Base-by-base conservation (phyloP, 2,797 vertebrate species). In the Decapterus maruadsi region DNA sequence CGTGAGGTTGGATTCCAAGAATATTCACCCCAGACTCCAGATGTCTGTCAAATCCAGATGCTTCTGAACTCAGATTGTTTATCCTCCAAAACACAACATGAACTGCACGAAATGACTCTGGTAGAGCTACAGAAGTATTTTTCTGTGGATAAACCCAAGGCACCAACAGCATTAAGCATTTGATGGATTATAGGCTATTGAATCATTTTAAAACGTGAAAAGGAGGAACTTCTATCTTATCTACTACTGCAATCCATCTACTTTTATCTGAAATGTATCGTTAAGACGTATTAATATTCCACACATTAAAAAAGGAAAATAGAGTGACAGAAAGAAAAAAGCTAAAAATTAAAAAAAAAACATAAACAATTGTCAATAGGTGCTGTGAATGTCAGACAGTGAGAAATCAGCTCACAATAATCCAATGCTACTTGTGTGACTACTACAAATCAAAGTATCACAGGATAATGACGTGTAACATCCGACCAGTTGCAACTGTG, bases 401-500 rank as follows among this genome's bases (percentile, higher is more conserved):
- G 20, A n/a, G 20, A 53, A 53, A 13, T 22, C 51, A 54, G 22
- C 22, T 12, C 22, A 29, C 22, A 54, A 6, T 7, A 54, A 50
- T 65, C 42, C 43, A 11, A 38, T 26, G 6, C 11, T 17, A 40
- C 31, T 29, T 12, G 20, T 20, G 31, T 34, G 20, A 61, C 10
- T 22, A 50, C 2, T 57, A 53, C 8, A 55, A 64, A 67, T 66
- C 22, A 53, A 59, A 48, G 46, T 16, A 13, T 50, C 17, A 16
- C 45, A 3, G 31, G 34, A 63, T 36, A 61, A 22, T 45, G 46
- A 72, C 11, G 48, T 53, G 63, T 67, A 55, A 71, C 72, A 66
- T 78, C 19, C 43, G 7, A 58, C 36, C 61, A n/a, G 43, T 75
- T 67, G 67, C 40, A 56, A 51, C 22, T 59, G 57, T 77, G 76